These are phyloP conservation scores for Echeneis naucrates DNA, from an alignment of 2,797 vertebrate genomes.

Conservation along the genomic window DNA sequence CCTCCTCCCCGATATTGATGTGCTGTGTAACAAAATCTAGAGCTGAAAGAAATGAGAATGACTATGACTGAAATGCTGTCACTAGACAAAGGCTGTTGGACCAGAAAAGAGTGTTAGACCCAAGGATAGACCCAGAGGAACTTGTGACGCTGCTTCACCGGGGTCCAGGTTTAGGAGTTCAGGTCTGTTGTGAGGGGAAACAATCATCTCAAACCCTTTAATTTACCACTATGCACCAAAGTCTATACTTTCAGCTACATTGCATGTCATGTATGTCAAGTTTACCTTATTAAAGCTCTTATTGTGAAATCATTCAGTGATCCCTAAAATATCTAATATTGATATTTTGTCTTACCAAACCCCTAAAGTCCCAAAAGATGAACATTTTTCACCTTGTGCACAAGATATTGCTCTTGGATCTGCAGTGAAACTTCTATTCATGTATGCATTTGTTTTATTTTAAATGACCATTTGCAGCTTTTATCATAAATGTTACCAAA, in stretches of 20 bases:
- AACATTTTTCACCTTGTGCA: neutral
- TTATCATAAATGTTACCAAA: too few relatives aligned
- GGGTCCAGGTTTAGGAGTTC: slow-evolving; percentile 14
- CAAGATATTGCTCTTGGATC: too few relatives aligned
- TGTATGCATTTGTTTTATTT: too few relatives aligned
- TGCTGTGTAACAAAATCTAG: slow-evolving; percentile 5
- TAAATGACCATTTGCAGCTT: too few relatives aligned
- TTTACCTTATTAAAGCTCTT: neutral
- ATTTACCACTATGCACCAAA: slow-evolving; percentile 48
- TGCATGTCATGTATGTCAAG: neutral
- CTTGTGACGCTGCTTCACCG: neutral
- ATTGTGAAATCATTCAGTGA: neutral
- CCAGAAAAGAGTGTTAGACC: neutral
- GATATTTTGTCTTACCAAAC: neutral
- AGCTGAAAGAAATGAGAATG: slow-evolving; percentile 27
- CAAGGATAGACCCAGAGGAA: neutral
- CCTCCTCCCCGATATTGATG: slow-evolving; percentile 29
- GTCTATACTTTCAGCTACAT: slow-evolving; percentile 20
- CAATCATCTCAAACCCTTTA: slow-evolving; percentile 9
- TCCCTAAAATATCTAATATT: neutral
- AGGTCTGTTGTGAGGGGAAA: slow-evolving; percentile 23
- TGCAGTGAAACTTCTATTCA: too few relatives aligned
- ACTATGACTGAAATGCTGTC: slow-evolving; percentile 11
- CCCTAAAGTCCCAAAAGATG: neutral
- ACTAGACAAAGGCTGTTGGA: neutral